Percentiles rank a stretch among this genome's conserved stretches.
phyloP scores from a whole-genome alignment of 1,140 invertebrate species.

The Papilio xuthus region DNA sequence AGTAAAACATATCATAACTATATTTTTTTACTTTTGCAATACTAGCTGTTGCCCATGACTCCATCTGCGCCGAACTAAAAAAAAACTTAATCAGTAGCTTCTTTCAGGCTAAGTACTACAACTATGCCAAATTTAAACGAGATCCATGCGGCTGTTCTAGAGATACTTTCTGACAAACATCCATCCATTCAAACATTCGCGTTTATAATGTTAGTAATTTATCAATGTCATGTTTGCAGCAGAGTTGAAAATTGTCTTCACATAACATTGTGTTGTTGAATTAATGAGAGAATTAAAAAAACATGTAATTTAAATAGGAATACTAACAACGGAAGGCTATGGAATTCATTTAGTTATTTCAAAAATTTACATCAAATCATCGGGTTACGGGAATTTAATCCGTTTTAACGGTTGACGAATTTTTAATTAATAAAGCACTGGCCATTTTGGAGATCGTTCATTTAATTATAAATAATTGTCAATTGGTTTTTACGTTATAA shows the following conservation, averaged over 20 bases:
- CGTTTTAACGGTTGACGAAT: constrained; percentile 42
- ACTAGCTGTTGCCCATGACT: no score
- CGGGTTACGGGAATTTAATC: constrained; percentile 40
- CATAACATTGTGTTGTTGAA: constrained; percentile 8
- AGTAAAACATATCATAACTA: neutral
- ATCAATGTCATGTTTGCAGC: neutral
- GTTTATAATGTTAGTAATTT: no score
- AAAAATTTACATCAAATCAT: constrained; percentile 47
- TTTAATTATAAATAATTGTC: constrained; percentile 34
- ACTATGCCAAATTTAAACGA: no score
- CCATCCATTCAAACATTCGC: no score
- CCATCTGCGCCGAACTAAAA: no score
- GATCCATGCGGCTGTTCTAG: no score
- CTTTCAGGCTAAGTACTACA: no score
- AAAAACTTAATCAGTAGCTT: no score
- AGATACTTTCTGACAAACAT: no score
- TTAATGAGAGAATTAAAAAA: no score
- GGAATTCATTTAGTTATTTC: constrained; percentile 54
- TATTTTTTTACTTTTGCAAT: neutral
- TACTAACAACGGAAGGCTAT: constrained; percentile 48
- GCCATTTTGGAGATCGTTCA: constrained; percentile 9
- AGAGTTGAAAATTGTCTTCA: constrained; percentile 37
- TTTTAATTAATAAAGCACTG: constrained; percentile 41
- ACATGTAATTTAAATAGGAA: constrained; percentile 64
- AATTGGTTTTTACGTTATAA: constrained; percentile 18